phyloP scores from a whole-genome alignment of 2,888 invertebrate genomes.

The Latheticus oryzae region DNA sequence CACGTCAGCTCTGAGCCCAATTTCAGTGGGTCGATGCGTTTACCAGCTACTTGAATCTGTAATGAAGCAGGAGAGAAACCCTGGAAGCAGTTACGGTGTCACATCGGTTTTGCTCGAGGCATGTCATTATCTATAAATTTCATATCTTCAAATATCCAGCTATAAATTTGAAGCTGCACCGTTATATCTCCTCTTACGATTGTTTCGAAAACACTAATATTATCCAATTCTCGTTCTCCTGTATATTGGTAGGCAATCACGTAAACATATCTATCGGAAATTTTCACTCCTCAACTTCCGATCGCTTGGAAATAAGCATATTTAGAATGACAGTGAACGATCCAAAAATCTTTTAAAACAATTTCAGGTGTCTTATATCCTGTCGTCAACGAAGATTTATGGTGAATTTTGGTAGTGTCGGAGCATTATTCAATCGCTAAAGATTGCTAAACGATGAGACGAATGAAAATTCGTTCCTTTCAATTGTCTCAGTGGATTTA shows the following conservation, averaged over 20 bases:
- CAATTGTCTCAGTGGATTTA: no score
- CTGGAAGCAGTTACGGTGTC: conserved; percentile 37
- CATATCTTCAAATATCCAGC: conserved; percentile 37
- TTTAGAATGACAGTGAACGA: conserved; percentile 17
- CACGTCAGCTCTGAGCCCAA: conserved; percentile 32
- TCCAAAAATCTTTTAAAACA: conserved; percentile 17
- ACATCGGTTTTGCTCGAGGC: conserved; percentile 44
- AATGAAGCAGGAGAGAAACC: conserved; percentile 43
- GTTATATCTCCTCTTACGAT: conserved; percentile 14
- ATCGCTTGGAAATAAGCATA: conserved; percentile 14
- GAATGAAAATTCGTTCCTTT: no score
- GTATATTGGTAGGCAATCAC: conserved; percentile 15
- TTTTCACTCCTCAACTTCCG: conserved; percentile 4
- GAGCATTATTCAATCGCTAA: conserved; percentile 7
- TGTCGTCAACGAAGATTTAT: conserved; percentile 14
- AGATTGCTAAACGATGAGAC: conserved; percentile 1
- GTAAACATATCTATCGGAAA: conserved; percentile 12
- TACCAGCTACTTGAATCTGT: conserved; percentile 43
- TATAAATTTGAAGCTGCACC: conserved; percentile 27
- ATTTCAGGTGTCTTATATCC: conserved; percentile 25
- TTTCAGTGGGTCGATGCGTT: conserved; percentile 41
- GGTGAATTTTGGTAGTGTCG: conserved; percentile 14
- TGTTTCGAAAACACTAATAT: conserved; percentile 30
- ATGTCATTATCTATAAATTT: conserved; percentile 44
- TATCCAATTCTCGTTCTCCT: conserved; percentile 20